Evolutionary conservation across 64 coral and sea anemone species (phyloP), one percentile per base, ranked within the genome.

Genomic region (Dendrophyllia cribrosa): DNA sequence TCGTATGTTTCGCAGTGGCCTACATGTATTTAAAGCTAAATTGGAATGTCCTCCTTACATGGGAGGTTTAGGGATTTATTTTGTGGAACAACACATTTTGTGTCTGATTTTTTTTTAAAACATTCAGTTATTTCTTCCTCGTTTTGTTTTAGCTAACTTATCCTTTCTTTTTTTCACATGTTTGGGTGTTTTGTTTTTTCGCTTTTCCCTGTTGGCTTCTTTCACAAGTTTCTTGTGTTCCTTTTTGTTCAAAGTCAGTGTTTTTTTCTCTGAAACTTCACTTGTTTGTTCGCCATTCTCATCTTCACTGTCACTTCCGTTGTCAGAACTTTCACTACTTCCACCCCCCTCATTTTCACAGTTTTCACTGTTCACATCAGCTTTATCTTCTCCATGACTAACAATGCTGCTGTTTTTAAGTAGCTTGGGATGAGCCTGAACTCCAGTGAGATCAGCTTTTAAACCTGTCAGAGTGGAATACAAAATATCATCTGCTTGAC

Each of bases 131-230:
- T 93, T 93, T 66, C 82, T 93, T 88, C 92, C 92, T 8, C 59
- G 49, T 50, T 93, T 93, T 76, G 87, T 93, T 64, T 93, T 93
- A 64, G 92, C 86, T 12, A 93, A 3, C 67, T 88, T 93, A 14
- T 93, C 92, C 60, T 87, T 93, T 19, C 92, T 79, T 69, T 93
- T 93, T 51, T 93, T 93, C 14, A 93, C 75, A 87, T 93, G 92
- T 53, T 93, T 93, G 19, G 92, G 92, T 7, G 48, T 88, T 74
- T 93, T 93, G 67, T 81, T 93, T 24, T 88, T 88, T 34, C 92
- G 88, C 45, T 5, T 88, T 73, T 93, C 92, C 23, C 92, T 80
- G 76, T 93, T 93, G 1, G 92, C 92, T 88, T 93, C 92, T 66
- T 93, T 93, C 8, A 93, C 92, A 58, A 88, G 47, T 74, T 93